Evolutionary conservation across 2,113 vertebrate species (phyloP).

Genomic region (Rafetus swinhoei): DNA sequence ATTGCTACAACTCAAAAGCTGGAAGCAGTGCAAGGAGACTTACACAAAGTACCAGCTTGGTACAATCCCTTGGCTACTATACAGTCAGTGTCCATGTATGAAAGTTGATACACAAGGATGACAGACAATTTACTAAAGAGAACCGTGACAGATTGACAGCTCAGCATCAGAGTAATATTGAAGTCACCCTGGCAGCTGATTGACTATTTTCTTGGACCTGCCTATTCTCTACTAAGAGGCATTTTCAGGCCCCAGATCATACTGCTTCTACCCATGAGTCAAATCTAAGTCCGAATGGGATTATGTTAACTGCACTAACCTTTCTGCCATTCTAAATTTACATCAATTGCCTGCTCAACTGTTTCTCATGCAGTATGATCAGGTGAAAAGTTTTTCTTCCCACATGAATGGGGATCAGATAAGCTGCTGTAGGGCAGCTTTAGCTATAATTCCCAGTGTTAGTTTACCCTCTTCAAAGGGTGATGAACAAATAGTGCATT

Average conservation of each 20-base stretch:
- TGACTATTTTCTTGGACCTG: not conserved
- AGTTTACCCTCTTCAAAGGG: conserved; percentile 27
- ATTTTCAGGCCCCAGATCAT: accelerated
- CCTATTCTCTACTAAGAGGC: accelerated
- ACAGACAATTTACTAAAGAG: not conserved
- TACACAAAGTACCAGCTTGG: not conserved
- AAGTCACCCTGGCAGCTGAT: not conserved
- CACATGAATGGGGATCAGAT: not conserved
- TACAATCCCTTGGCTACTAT: not conserved
- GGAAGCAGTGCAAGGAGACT: not conserved
- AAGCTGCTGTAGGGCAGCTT: not conserved
- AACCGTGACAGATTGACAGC: not conserved
- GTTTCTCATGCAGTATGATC: not conserved
- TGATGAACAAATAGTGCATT: conserved; percentile 25
- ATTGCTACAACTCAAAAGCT: conserved; percentile 1
- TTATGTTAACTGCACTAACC: not conserved
- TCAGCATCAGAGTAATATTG: not conserved
- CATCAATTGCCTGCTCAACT: not conserved
- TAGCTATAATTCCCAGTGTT: not conserved
- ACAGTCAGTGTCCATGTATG: accelerated
- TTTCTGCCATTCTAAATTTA: not conserved
- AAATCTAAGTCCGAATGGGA: not conserved
- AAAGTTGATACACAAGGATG: not conserved
- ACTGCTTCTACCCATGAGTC: not conserved
- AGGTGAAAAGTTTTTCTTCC: not conserved